phyloP scores from a whole-genome alignment of 2,888 invertebrate species.

The Leptinotarsa haldemani region DNA sequence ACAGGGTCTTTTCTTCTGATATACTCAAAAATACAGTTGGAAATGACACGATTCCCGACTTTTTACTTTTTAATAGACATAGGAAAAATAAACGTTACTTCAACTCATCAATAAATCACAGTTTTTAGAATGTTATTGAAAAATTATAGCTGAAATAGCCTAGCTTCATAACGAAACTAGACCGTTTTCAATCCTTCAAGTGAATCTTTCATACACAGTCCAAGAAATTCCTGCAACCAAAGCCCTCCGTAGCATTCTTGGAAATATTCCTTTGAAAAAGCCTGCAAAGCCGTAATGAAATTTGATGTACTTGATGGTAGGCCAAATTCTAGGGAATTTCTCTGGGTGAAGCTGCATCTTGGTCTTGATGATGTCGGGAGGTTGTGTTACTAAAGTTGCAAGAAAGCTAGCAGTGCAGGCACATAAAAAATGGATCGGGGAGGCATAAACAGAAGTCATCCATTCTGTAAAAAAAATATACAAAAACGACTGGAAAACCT shows the following conservation, averaged over 20 bases:
- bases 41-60: too few species aligned
- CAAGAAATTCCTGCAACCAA: constrained; percentile 92
- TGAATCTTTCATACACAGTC: constrained; percentile 87
- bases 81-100: too few species aligned
- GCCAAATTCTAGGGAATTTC: constrained; percentile 75
- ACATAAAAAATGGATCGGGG: constrained; percentile 79
- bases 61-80: too few species aligned
- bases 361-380: constrained; percentile 91
- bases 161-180: neutral
- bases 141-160: neutral
- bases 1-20: too few species aligned
- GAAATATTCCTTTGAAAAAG: constrained; percentile 87
- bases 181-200: neutral
- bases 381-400: constrained; percentile 88
- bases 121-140: neutral
- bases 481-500: neutral
- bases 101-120: neutral
- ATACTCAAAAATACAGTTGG: too few species aligned
- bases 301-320: constrained; percentile 76
- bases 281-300: constrained; percentile 78
- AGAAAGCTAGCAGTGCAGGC: constrained; percentile 83
- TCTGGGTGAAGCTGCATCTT: constrained; percentile 89
- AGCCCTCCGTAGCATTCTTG: constrained; percentile 85
- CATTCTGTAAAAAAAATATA: constrained; percentile 65
- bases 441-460: constrained; percentile 69